These are phyloP conservation scores for Yponomeuta evonymella DNA, from an alignment of 2,888 invertebrate genomes.

Conservation along the genomic window DNA sequence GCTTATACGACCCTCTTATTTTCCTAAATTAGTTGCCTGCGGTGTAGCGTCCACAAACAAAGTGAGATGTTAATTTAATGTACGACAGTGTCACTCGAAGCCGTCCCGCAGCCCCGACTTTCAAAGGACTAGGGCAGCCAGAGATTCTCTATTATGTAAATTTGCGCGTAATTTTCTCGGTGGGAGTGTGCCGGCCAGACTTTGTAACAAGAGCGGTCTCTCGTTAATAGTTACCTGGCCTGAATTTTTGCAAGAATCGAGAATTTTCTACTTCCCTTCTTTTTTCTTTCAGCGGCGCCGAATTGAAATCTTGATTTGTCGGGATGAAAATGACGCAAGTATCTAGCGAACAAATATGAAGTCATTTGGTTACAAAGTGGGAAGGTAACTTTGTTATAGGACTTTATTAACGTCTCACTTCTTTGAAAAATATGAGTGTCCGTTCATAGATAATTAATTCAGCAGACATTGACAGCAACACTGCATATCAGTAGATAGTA, in stretches of 20 bases:
- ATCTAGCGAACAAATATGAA: not conserved
- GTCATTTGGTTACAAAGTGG: not conserved
- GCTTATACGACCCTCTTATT: constrained; percentile 39
- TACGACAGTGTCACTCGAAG: constrained; percentile 63
- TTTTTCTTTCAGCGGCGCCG: not conserved
- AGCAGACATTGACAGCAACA: not conserved
- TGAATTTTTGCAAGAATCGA: constrained; percentile 43
- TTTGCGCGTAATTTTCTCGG: constrained; percentile 69
- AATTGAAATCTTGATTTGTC: constrained; percentile 12
- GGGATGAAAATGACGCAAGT: not conserved
- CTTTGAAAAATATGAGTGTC: not conserved
- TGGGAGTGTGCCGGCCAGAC: constrained; percentile 57
- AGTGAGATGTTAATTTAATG: constrained; percentile 73
- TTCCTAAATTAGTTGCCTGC: constrained; percentile 53
- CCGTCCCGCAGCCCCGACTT: constrained; percentile 54
- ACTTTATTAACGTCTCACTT: not conserved
- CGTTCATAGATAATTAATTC: no score
- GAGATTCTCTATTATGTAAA: constrained; percentile 75
- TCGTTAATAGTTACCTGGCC: constrained; percentile 63
- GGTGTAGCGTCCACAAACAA: constrained; percentile 60
- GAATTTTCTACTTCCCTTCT: constrained; percentile 26
- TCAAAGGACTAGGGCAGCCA: constrained; percentile 69
- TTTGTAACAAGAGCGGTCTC: constrained; percentile 63
- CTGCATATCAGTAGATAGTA: not conserved
- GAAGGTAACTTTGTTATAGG: not conserved